Evolutionary conservation across 2,113 vertebrate species (phyloP).

Genomic region (Gadus chalcogrammus): DNA sequence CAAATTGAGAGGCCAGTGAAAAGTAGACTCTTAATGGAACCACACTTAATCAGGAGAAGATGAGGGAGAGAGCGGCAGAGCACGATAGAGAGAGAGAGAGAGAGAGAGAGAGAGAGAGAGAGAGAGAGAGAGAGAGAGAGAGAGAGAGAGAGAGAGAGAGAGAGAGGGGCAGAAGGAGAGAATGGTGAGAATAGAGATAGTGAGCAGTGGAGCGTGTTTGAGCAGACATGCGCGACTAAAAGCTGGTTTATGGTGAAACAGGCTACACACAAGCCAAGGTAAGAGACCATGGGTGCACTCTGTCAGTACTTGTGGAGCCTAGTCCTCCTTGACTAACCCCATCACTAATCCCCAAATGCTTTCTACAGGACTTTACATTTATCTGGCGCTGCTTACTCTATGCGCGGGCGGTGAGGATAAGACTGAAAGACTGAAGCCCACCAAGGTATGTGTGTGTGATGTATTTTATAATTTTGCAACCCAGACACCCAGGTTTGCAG

Average conservation of each 20-base stretch:
- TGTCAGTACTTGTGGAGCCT: too few relatives aligned
- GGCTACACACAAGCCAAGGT: slow-evolving; percentile 25
- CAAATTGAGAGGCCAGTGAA: background rate
- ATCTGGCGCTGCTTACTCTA: too few relatives aligned
- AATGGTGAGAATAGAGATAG: slow-evolving; percentile 2
- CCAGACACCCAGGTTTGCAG: too few relatives aligned
- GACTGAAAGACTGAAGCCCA: too few relatives aligned
- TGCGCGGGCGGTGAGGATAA: too few relatives aligned
- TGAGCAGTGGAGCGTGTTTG: slow-evolving; percentile 45
- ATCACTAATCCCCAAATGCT: too few relatives aligned
- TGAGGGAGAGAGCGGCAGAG: slow-evolving; percentile 1
- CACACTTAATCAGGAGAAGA: slow-evolving; percentile 1
- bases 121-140: slow-evolving; percentile 19
- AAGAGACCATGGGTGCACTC: too few relatives aligned
- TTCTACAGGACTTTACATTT: too few relatives aligned
- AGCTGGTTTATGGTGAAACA: slow-evolving; percentile 48
- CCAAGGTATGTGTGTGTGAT: too few relatives aligned
- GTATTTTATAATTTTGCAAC: too few relatives aligned
- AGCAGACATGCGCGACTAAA: slow-evolving; percentile 57
- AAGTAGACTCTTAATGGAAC: background rate
- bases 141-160: slow-evolving; percentile 22
- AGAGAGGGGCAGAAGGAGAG: slow-evolving; percentile 16
- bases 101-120: slow-evolving; percentile 13
- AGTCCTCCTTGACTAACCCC: too few relatives aligned
- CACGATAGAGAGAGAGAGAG: slow-evolving; percentile 29